Conservation (phyloP, 2,113 vertebrate species). For the Cisticola juncidis region DNA sequence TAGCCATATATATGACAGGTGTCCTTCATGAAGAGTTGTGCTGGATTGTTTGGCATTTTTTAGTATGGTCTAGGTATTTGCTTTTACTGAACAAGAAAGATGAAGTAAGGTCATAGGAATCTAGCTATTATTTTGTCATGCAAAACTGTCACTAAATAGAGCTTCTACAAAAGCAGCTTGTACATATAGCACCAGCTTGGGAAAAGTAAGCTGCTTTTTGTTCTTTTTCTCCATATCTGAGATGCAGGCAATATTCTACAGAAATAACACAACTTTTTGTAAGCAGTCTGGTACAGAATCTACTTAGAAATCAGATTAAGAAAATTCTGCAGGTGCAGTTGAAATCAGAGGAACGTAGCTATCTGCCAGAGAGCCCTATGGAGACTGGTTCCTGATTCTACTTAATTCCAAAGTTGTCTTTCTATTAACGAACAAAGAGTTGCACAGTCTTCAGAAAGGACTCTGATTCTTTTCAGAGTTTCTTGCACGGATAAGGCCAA, state of each 20-base stretch:
- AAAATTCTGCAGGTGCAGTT: neutral
- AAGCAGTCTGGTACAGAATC: neutral
- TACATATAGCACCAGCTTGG: neutral
- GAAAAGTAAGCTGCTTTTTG: neutral
- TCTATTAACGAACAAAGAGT: neutral
- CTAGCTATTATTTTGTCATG: neutral
- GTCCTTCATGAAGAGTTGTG: neutral
- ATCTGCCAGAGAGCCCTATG: neutral
- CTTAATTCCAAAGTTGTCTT: slow-evolving; percentile 3
- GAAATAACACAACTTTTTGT: neutral
- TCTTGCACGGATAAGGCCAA: neutral
- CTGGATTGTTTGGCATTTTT: neutral
- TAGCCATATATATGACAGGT: neutral
- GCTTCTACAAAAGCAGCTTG: neutral
- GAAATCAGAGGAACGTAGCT: neutral
- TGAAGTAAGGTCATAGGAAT: neutral
- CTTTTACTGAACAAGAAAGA: neutral
- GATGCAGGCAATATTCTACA: neutral
- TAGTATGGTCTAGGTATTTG: neutral
- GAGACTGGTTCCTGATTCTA: neutral
- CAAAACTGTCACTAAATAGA: neutral
- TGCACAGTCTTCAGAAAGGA: neutral
- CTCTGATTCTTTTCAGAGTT: neutral
- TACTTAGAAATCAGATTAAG: neutral
- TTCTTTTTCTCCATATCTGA: neutral